These are phyloP conservation scores for Xylota sylvarum DNA, from an alignment of 2,888 invertebrate species.

Conservation along the genomic window DNA sequence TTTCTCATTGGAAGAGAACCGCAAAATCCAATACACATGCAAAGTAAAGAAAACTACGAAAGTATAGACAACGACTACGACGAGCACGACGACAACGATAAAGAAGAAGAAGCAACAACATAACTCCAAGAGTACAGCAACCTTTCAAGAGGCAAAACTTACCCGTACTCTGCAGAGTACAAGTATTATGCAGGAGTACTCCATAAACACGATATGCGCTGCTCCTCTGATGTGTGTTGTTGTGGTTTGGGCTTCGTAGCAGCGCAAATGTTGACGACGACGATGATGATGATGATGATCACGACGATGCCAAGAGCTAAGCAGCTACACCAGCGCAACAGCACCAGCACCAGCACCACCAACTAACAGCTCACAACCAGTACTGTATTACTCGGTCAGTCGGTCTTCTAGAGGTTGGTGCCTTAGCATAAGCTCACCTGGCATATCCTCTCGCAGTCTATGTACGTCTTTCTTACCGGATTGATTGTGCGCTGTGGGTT, in stretches of 20 bases:
- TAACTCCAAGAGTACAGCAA: conserved; percentile 71
- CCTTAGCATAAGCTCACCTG: conserved; percentile 81
- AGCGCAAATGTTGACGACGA: conserved; percentile 33
- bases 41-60: conserved; percentile 28
- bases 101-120: conserved; percentile 41
- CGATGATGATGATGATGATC: conserved; percentile 38
- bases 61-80: background rate
- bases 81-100: background rate
- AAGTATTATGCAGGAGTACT: conserved; percentile 21
- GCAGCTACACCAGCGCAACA: conserved; percentile 62
- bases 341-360: conserved; percentile 60
- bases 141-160: conserved; percentile 67
- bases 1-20: conserved; percentile 76
- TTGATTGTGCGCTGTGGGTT: conserved; percentile 81
- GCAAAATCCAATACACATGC: conserved; percentile 64
- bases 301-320: conserved; percentile 70
- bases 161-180: conserved; percentile 22
- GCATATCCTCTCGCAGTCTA: conserved; percentile 85
- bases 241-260: conserved; percentile 44
- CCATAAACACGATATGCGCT: conserved; percentile 13
- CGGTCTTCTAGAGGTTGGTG: conserved; percentile 85
- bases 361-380: conserved; percentile 78
- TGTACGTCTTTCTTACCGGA: conserved; percentile 85
- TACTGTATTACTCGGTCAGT: conserved; percentile 86
- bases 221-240: conserved; percentile 32